Percentiles rank a stretch among this genome's conserved stretches.
Conservation (phyloP, 2,113 vertebrate genomes). For the Sporophila hypoxantha region DNA sequence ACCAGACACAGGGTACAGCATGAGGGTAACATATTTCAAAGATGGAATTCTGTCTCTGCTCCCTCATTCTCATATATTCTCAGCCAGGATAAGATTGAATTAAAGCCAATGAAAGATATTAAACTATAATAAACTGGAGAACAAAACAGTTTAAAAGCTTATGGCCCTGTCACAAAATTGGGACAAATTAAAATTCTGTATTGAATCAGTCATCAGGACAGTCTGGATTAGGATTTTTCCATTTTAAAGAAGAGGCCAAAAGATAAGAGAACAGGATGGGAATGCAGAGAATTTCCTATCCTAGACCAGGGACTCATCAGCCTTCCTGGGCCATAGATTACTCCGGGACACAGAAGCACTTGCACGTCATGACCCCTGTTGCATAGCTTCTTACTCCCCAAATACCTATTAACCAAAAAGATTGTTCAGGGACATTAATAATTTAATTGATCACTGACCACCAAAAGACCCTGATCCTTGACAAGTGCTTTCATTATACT, state of each 20-base stretch:
- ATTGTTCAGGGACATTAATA: neutral
- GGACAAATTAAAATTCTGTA: neutral
- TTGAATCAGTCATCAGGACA: neutral
- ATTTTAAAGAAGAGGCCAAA: neutral
- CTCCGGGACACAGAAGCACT: neutral
- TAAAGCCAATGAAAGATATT: neutral
- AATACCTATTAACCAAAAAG: neutral
- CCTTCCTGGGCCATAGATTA: neutral
- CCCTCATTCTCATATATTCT: neutral
- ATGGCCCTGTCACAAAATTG: neutral
- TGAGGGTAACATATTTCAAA: neutral
- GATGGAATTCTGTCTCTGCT: neutral
- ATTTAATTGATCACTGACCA: neutral
- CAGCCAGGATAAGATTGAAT: neutral
- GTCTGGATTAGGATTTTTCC: neutral
- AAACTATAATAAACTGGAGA: neutral
- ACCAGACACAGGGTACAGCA: rapidly evolving
- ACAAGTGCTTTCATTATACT: neutral
- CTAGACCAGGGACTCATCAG: neutral
- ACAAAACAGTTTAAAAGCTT: neutral
- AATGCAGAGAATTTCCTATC: neutral
- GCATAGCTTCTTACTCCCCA: neutral
- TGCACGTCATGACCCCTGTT: neutral
- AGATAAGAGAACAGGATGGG: neutral
- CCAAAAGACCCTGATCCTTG: neutral